phyloP scores from a whole-genome alignment of 2,888 invertebrate species.

The Seira musarum region DNA sequence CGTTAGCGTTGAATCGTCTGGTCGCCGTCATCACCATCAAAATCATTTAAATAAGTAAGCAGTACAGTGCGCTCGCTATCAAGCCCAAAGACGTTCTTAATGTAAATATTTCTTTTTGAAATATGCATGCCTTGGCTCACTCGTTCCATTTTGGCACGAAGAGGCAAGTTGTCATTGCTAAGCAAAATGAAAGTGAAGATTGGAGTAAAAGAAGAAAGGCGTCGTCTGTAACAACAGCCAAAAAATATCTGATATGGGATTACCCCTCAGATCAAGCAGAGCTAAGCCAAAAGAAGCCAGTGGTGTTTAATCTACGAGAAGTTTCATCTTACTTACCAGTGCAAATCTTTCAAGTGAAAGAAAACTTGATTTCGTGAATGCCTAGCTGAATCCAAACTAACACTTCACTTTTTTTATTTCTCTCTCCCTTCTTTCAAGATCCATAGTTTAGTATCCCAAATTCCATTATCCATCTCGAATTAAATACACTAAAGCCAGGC shows the following conservation, averaged over 20 bases:
- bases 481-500: not conserved
- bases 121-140: not conserved
- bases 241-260: constrained; percentile 17
- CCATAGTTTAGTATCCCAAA: not conserved
- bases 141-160: not conserved
- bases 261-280: not conserved
- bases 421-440: not conserved
- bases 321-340: not conserved
- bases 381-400: too few species aligned
- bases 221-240: constrained; percentile 17
- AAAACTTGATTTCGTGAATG: not conserved
- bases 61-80: not conserved
- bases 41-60: not conserved
- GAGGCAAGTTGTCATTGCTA: constrained; percentile 2
- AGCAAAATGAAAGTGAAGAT: not conserved
- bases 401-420: too few species aligned
- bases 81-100: not conserved
- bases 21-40: not conserved
- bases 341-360: constrained; percentile 4
- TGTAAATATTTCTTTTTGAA: not conserved
- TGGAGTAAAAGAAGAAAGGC: constrained; percentile 10
- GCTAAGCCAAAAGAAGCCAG: not conserved
- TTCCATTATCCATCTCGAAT: not conserved
- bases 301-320: too few species aligned
- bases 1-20: constrained; percentile 1